These are phyloP conservation scores for Zosterops borbonicus DNA, from an alignment of 2,113 vertebrate species.

Conservation along the genomic window DNA sequence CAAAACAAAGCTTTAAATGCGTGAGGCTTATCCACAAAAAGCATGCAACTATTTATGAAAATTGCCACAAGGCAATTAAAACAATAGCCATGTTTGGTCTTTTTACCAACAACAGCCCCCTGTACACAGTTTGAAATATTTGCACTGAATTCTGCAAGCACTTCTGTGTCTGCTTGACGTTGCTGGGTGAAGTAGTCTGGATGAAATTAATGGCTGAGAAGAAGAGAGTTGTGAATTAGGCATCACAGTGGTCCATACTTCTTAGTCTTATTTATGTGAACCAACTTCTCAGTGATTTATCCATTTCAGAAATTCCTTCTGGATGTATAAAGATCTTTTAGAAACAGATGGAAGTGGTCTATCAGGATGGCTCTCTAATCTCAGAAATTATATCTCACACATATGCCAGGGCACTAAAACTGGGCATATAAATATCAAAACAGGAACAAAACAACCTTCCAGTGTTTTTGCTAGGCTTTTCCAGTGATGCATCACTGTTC, in stretches of 20 bases:
- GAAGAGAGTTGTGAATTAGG: background rate
- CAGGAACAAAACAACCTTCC: background rate
- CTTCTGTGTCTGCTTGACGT: rapidly evolving
- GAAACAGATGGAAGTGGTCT: background rate
- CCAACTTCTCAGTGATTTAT: background rate
- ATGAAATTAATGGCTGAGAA: background rate
- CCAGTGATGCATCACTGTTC: background rate
- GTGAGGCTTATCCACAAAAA: background rate
- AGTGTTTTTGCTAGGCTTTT: background rate
- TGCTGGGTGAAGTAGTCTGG: background rate
- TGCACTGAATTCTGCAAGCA: background rate
- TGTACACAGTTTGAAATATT: background rate
- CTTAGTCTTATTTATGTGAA: background rate
- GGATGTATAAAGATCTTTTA: background rate
- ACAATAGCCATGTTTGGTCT: background rate
- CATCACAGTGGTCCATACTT: background rate
- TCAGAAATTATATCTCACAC: background rate
- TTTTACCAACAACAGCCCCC: background rate
- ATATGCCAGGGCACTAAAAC: background rate
- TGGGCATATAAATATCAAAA: background rate
- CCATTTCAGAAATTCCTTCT: background rate
- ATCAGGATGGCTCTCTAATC: background rate
- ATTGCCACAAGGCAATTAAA: background rate
- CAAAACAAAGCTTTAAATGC: background rate
- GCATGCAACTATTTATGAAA: background rate